These are phyloP conservation scores for Ips nitidus DNA, from an alignment of 1,140 invertebrate species.

Conservation along the genomic window DNA sequence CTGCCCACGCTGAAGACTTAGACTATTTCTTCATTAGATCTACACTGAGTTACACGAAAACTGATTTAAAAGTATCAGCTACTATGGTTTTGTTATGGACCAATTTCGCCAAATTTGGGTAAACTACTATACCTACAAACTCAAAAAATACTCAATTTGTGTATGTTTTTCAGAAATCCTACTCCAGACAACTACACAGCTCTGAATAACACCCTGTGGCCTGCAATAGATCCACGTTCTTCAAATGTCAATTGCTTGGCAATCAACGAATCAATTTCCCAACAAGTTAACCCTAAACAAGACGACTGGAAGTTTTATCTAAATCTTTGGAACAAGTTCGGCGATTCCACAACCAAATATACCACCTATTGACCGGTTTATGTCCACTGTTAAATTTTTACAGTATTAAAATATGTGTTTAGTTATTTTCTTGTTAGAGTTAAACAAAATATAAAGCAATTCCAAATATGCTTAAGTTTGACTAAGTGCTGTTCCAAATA, in stretches of 20 bases:
- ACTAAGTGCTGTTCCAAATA: too few species aligned
- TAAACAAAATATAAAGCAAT: neutral
- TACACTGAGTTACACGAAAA: neutral
- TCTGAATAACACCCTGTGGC: slow-evolving; percentile 18
- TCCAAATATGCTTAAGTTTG: neutral
- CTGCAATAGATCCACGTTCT: neutral
- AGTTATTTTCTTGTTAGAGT: too few species aligned
- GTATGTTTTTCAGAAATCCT: slow-evolving; percentile 14
- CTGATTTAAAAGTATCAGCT: slow-evolving; percentile 6
- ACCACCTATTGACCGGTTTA: neutral
- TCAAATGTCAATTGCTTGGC: slow-evolving; percentile 8
- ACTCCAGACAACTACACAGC: slow-evolving; percentile 5
- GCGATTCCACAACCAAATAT: neutral
- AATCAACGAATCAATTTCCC: slow-evolving; percentile 11
- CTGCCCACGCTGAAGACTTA: slow-evolving; percentile 6
- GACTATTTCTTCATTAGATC: neutral
- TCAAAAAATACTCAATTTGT: neutral
- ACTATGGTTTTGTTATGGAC: slow-evolving; percentile 9
- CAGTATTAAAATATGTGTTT: too few species aligned
- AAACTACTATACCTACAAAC: neutral
- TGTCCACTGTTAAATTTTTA: too few species aligned
- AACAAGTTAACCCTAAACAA: slow-evolving; percentile 15
- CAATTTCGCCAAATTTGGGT: slow-evolving; percentile 14
- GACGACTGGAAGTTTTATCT: slow-evolving; percentile 13
- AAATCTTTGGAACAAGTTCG: neutral